Evolutionary conservation across 2,797 vertebrate species (phyloP), one percentile per base, ranked within the genome.

Genomic region (Dipus sagitta): DNA sequence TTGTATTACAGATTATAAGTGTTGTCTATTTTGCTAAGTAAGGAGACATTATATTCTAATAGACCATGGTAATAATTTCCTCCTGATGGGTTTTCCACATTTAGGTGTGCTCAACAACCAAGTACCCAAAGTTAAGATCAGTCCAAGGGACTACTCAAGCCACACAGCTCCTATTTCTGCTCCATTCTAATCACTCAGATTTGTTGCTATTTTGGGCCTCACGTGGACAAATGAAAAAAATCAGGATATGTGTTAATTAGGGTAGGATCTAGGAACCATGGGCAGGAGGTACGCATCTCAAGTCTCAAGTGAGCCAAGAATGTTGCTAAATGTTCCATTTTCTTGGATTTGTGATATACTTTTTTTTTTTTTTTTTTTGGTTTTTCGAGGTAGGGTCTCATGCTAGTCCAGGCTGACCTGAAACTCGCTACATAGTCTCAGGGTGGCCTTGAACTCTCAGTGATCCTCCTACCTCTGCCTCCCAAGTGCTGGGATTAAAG

Each of bases 81-180:
- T 91, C 60, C 77, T 77, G 21, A 28, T 65, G 4, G 13, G 0
- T 7, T 11, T 21, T 2, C 18, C 4, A 0, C 65, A 20, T 89
- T 83, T 78, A 9, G 21, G 12, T 54, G 21, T 38, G 30, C 26
- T 64, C 60, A 71, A 26, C 32, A 23, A 47, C 6, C 12, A 42
- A 32, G 23, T 54, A 65, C 24, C 67, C 89, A 83, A 58, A 86
- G 42, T 94, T 54, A 64, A 80, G 71, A n/a, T 70, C 65, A 80
- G 13, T 88, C 52, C 60, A 80, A 72, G n/a, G 62, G 78, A 74
- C 26, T 18, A 38, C 75, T 1, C 84, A 85, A 38, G 71, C 34
- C 32, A 30, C 4, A 10, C 18, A 88, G 28, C 26, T 52, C 5
- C 34, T 62, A 47, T 78, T 86, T 32, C 23, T n/a, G 14, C 0